phyloP scores from a whole-genome alignment of 2,888 invertebrate species.

The Drosophila subquinaria region DNA sequence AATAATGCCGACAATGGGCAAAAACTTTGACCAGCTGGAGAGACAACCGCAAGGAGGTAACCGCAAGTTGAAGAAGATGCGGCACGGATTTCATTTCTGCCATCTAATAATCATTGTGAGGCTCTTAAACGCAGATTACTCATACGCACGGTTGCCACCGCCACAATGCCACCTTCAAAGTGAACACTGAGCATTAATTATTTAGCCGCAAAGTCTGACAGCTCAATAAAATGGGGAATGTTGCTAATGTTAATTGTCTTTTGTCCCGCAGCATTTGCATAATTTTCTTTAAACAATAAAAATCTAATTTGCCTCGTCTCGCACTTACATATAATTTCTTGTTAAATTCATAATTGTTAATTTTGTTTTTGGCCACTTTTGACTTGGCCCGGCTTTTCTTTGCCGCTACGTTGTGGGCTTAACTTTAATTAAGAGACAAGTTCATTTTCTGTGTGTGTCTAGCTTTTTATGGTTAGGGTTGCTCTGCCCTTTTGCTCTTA shows the following conservation, averaged over 20 bases:
- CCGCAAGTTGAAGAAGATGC: conserved; percentile 61
- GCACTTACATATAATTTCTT: conserved; percentile 82
- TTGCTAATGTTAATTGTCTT: conserved; percentile 71
- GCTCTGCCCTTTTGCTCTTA: neutral
- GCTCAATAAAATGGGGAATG: conserved; percentile 56
- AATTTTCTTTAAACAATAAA: conserved; percentile 84
- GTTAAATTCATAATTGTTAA: conserved; percentile 83
- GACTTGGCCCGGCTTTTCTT: conserved; percentile 51
- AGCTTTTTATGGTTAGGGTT: conserved; percentile 23
- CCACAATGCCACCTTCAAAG: neutral
- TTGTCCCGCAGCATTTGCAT: conserved; percentile 79
- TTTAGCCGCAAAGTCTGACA: conserved; percentile 54
- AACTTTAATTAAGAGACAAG: conserved; percentile 84
- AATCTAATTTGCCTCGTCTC: conserved; percentile 77
- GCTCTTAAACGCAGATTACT: conserved; percentile 80
- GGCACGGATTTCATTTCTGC: conserved; percentile 31
- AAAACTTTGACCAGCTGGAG: conserved; percentile 70
- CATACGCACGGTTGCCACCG: conserved; percentile 77
- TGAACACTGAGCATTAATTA: conserved; percentile 55
- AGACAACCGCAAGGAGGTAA: conserved; percentile 57
- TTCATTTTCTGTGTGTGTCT: conserved; percentile 33
- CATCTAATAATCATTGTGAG: conserved; percentile 46
- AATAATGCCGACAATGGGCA: conserved; percentile 69
- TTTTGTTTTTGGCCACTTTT: conserved; percentile 65
- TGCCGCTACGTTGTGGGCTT: conserved; percentile 71